Percentiles rank a stretch among this genome's conserved stretches.
Conservation (phyloP, 64 coral and sea anemone species). For the Dendrophyllia cribrosa region DNA sequence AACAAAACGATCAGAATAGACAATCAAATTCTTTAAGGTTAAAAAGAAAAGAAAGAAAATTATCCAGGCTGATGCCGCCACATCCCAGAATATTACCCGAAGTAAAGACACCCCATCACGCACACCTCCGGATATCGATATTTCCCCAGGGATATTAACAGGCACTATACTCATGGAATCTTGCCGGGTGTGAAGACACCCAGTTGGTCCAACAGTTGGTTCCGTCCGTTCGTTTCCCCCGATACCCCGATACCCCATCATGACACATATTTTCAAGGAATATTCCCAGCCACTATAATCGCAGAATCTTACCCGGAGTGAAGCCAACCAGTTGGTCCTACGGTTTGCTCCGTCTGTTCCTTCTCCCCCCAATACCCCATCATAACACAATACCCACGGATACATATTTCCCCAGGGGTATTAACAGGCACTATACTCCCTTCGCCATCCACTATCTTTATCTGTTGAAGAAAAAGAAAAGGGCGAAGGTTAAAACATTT, state of each 20-base stretch:
- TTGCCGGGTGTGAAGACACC: constrained; percentile 78
- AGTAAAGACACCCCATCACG: constrained; percentile 29
- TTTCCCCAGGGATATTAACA: constrained; percentile 59
- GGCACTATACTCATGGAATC: constrained; percentile 33
- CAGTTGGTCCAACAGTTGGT: constrained; percentile 45
- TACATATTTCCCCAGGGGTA: constrained; percentile 74
- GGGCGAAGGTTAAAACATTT: no score
- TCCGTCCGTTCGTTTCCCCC: constrained; percentile 73
- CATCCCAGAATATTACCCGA: no score
- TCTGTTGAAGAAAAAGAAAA: constrained; percentile 3
- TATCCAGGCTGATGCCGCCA: no score
- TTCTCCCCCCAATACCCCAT: constrained; percentile 81
- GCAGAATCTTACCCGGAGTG: constrained; percentile 56
- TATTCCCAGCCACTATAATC: constrained; percentile 51
- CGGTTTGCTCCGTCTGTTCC: constrained; percentile 59
- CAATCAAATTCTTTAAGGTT: background rate
- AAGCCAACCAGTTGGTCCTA: constrained; percentile 70
- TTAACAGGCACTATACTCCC: constrained; percentile 64
- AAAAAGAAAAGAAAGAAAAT: no score
- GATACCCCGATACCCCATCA: constrained; percentile 85
- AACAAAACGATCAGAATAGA: background rate
- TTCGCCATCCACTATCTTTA: constrained; percentile 62
- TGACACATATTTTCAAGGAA: constrained; percentile 16
- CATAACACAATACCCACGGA: constrained; percentile 79
- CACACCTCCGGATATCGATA: constrained; percentile 49